Conservation (phyloP, 2,113 vertebrate species). For the Callionymus lyra region DNA sequence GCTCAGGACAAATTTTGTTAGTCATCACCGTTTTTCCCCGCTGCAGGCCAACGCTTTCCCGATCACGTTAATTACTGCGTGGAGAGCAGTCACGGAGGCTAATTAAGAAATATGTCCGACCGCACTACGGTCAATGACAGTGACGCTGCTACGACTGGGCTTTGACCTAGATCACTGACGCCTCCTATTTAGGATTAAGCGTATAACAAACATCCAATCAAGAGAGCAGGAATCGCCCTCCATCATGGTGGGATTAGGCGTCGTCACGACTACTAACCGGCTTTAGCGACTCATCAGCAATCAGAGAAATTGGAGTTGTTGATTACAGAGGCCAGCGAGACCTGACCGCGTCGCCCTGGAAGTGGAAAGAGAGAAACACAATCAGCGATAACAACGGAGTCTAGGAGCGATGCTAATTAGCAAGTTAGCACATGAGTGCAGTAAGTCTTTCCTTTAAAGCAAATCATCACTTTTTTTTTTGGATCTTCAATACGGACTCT, state of each 20-base stretch:
- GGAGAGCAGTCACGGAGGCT: constrained; percentile 56
- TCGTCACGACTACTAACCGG: too few species aligned
- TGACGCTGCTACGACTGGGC: constrained; percentile 36
- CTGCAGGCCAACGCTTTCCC: constrained; percentile 55
- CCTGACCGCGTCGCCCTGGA: constrained; percentile 16
- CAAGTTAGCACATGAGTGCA: too few species aligned
- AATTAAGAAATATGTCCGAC: constrained; percentile 61
- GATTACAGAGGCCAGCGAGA: constrained; percentile 44
- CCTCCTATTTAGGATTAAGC: constrained; percentile 52
- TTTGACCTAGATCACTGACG: constrained; percentile 55
- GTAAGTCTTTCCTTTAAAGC: too few species aligned
- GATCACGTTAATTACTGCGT: constrained; percentile 61
- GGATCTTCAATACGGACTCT: too few species aligned
- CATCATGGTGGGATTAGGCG: too few species aligned
- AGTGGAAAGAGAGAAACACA: constrained; percentile 36
- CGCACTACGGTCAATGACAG: constrained; percentile 54
- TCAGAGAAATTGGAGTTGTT: constrained; percentile 47
- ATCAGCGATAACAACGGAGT: constrained; percentile 29
- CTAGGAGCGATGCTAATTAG: too few species aligned
- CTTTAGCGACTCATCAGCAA: constrained; percentile 37
- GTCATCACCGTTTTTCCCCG: neutral
- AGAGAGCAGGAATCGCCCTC: constrained; percentile 23
- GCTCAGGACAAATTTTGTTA: constrained; percentile 49
- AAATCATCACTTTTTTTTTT: neutral
- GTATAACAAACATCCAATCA: constrained; percentile 55